Evolutionary conservation across 2,113 vertebrate species (phyloP).

Genomic region (Acanthisitta chloris): DNA sequence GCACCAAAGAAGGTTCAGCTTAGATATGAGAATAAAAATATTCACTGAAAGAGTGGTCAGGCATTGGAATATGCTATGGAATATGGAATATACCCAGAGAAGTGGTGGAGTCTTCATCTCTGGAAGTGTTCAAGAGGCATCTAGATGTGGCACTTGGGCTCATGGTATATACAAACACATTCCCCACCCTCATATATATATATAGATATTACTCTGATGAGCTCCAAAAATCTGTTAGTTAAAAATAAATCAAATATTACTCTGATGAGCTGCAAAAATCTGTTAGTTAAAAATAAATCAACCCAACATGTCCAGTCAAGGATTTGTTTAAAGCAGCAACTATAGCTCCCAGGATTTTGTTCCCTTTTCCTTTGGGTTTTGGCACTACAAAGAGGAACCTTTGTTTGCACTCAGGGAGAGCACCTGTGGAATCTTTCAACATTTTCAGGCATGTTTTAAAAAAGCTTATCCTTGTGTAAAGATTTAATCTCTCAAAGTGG

Average conservation of each 20-base stretch:
- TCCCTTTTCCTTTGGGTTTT: conserved; percentile 67
- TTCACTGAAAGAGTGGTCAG: background rate
- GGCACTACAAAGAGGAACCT: conserved; percentile 55
- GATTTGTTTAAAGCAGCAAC: conserved; percentile 49
- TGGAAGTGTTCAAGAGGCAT: background rate
- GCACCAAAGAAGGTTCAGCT: background rate
- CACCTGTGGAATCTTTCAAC: conserved; percentile 78
- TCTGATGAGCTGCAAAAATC: conserved; percentile 46
- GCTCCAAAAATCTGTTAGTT: conserved; percentile 46
- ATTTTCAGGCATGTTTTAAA: conserved; percentile 73
- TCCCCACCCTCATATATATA: background rate
- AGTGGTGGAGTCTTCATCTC: background rate
- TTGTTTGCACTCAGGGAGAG: conserved; percentile 72
- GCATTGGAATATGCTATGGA: background rate
- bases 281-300: conserved; percentile 57
- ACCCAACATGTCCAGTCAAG: conserved; percentile 68
- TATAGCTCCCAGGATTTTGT: conserved; percentile 54
- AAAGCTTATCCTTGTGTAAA: conserved; percentile 67
- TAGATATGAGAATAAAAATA: background rate
- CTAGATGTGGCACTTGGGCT: background rate
- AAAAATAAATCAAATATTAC: conserved; percentile 50
- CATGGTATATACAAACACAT: background rate
- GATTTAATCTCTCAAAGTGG: conserved; percentile 79
- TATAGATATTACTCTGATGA: background rate
- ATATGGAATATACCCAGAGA: too few relatives aligned